phyloP scores from a whole-genome alignment of 2,797 vertebrate species.

The Sylvilagus floridanus region DNA sequence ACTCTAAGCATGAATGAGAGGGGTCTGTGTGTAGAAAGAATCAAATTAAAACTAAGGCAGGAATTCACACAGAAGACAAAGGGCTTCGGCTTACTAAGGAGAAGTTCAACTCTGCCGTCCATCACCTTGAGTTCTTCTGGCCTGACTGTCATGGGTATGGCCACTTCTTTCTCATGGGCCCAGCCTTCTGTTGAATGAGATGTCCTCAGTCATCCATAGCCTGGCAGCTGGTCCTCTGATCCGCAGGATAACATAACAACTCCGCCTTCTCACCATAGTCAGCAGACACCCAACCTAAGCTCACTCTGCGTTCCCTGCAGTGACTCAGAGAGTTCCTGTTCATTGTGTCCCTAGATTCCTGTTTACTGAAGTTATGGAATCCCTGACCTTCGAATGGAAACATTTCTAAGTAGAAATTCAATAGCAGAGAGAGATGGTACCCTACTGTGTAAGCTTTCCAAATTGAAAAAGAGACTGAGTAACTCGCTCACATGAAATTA shows the following conservation, averaged over 20 bases:
- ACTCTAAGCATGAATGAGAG: background rate
- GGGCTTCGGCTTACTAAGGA: background rate
- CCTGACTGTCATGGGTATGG: background rate
- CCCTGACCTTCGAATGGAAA: constrained; percentile 48
- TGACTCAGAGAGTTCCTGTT: constrained; percentile 80
- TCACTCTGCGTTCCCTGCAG: constrained; percentile 44
- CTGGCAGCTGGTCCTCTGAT: constrained; percentile 59
- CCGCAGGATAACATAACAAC: constrained; percentile 37
- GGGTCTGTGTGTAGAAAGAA: background rate
- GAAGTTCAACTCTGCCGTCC: background rate
- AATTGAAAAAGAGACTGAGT: background rate
- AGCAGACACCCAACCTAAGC: constrained; percentile 47
- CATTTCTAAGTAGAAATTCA: constrained; percentile 56
- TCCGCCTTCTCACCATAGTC: background rate
- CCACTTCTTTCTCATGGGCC: background rate
- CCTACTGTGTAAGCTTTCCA: background rate
- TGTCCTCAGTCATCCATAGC: constrained; percentile 60
- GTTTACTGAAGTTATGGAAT: constrained; percentile 67
- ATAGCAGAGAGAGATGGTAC: background rate
- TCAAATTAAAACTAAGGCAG: background rate
- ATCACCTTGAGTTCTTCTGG: background rate
- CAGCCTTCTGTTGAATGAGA: constrained; percentile 47
- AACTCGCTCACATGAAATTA: constrained; percentile 33
- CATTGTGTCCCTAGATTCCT: constrained; percentile 74
- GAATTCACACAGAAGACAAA: background rate